Conservation (phyloP, 2,888 invertebrate genomes). For the Pedicia rivosa region DNA sequence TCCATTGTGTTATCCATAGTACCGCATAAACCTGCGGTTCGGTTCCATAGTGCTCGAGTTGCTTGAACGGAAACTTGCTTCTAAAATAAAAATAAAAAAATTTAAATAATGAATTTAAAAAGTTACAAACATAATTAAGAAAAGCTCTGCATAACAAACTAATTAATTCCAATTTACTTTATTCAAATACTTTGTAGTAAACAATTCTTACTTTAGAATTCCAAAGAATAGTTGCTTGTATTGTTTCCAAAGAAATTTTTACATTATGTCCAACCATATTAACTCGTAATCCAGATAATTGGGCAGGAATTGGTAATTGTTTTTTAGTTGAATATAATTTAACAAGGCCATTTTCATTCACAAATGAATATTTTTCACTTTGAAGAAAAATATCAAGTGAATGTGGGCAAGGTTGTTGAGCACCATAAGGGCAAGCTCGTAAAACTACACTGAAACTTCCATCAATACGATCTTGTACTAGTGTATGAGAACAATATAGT, state of each 20-base stretch:
- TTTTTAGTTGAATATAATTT: constrained; percentile 36
- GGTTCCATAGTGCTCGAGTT: constrained; percentile 53
- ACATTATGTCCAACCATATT: constrained; percentile 55
- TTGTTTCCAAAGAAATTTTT: constrained; percentile 46
- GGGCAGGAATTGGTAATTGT: constrained; percentile 50
- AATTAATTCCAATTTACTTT: no score
- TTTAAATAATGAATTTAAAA: no score
- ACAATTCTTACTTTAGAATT: no score
- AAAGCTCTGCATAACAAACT: no score
- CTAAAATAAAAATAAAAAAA: no score
- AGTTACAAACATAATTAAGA: no score
- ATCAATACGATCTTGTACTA: constrained; percentile 51
- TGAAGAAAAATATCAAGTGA: constrained; percentile 39
- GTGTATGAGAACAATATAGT: constrained; percentile 58
- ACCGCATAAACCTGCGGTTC: constrained; percentile 72
- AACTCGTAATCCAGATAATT: constrained; percentile 54
- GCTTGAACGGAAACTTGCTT: constrained; percentile 51
- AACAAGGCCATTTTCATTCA: constrained; percentile 38
- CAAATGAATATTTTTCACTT: constrained; percentile 47
- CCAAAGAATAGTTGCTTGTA: constrained; percentile 60
- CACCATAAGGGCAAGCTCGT: constrained; percentile 38
- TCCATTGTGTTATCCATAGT: constrained; percentile 48
- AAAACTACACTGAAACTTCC: constrained; percentile 54
- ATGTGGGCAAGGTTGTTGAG: constrained; percentile 32
- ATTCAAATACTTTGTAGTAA: no score